A percentile compares a stretch with the other conserved stretches of the same genome.
Conservation (phyloP, 2,888 invertebrate genomes). For the Parnassius smintheus region DNA sequence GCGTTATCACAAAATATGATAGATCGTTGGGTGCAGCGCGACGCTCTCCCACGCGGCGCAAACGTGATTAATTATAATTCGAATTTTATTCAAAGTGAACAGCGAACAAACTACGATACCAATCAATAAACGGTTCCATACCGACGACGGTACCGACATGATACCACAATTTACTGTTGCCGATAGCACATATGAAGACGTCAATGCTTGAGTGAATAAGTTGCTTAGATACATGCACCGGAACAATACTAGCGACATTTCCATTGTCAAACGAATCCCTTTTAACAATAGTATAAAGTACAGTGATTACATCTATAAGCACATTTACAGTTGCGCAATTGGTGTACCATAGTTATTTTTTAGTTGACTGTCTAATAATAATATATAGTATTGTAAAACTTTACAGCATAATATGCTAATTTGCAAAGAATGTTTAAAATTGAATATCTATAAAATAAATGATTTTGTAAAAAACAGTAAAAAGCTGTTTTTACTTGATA, state of each 20-base stretch:
- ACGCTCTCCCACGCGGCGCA: constrained; percentile 77
- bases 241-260: constrained; percentile 69
- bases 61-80: constrained; percentile 81
- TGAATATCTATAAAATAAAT: neutral
- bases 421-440: neutral
- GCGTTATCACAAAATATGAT: constrained; percentile 81
- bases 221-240: constrained; percentile 55
- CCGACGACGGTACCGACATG: constrained; percentile 76
- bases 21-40: constrained; percentile 73
- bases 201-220: constrained; percentile 66
- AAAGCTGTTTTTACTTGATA: no score
- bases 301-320: constrained; percentile 17
- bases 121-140: constrained; percentile 81
- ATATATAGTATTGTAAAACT: neutral
- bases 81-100: constrained; percentile 82
- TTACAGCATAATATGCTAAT: neutral
- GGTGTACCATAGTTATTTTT: constrained; percentile 42
- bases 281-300: constrained; percentile 42
- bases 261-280: constrained; percentile 58
- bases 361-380: constrained; percentile 25
- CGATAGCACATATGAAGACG: constrained; percentile 75
- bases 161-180: constrained; percentile 77
- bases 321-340: constrained; percentile 30
- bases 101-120: constrained; percentile 79
- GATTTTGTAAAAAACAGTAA: constrained; percentile 17